Base-by-base conservation (phyloP, 2,888 invertebrate species). In the Lasius fuliginosus region DNA sequence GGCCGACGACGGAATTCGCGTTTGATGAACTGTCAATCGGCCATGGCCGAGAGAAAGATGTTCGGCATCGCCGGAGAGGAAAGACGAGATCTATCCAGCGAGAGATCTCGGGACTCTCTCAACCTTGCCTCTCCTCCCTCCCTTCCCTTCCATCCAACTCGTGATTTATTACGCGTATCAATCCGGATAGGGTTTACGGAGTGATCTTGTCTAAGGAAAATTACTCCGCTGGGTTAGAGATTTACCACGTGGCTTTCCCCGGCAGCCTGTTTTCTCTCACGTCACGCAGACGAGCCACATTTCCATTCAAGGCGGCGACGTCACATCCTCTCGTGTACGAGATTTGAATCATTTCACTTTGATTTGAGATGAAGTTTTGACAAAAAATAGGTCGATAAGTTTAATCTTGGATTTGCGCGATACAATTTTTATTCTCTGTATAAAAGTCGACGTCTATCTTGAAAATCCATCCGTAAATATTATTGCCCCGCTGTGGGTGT, bases 91-190 rank as follows among this genome's bases (percentile, higher is more conserved):
- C 82, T 68, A 85, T 82, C 79, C 73, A 81, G 46, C 18, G 30
- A 33, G 30, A 33, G 85, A 82, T 85, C 69, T 67, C 81, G 81
- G 83, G 60, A 23, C 42, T 58, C 6, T 49, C 18, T n/a, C n/a
- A n/a, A 9, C 53, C 53, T 53, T n/a, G n/a, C 2, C 6, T n/a
- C 53, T 53, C 49, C 49, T 1, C 18, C 49, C 18, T 42, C 6
- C 1, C 6, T 5, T 5, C 49, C 6, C 6, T 5, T 1, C 46
- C 15, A 18, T 42, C 62, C 56, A 23, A 30, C 56, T 46, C 53
- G 79, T 89, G 86, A 89, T 89, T 89, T 89, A 89, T 89, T 86
- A 85, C 83, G 83, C 82, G 81, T 85, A 86, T 87, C 89, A 84
- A 87, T 89, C 74, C 84, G 65, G 68, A 83, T 85, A 79, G 81